Evolutionary conservation across 2,888 invertebrate genomes (phyloP), one percentile per base, ranked within the genome.

Genomic region (Gisinianus flammeolus): DNA sequence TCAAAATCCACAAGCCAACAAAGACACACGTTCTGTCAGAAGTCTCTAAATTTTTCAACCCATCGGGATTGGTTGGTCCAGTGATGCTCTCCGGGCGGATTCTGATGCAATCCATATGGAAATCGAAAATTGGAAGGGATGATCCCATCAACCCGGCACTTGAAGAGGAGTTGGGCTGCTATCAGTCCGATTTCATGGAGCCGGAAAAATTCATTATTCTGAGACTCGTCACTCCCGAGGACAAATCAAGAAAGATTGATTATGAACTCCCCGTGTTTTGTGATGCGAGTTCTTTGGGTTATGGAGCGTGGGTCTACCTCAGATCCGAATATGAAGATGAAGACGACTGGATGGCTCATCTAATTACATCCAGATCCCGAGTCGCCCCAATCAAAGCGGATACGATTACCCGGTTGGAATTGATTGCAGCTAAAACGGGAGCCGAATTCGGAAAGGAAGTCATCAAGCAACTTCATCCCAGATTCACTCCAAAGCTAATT

Each of bases 231-330:
- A 22, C 58, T 12, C 58, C 4, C 19, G 12, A n/a, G 2, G 30
- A 71, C 8, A 3, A 72, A 10, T 24, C 72, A n/a, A 10, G 6
- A n/a, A 5, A 16, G 8, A 28, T 70, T 44, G n/a, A 35, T 3
- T 54, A 3, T 16, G 5, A 64, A 24, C 54, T 77, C 2, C 66
- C 64, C 72, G 77, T 64, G 5, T 77, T 77, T 22, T 52, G 5
- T 22, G 77, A 77, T 66, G 77, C 77, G 0, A 8, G 3, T 3
- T 52, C 64, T n/a, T 19, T 6, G 1, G 77, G 72, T 0, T 77
- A 72, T 66, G 35, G 64, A 6, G 77, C 77, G 2, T 1, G 4
- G 24, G 28, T 77, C 4, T 77, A 77, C 56, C 28, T 77, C 1
- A 2, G 64, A 31, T 8, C 66, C 0, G 64, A 26, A 6, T 67